A percentile compares a stretch with the other conserved stretches of the same genome.
These are phyloP conservation scores for Hydrophis major DNA, from an alignment of 2,797 vertebrate genomes.

Conservation along the genomic window DNA sequence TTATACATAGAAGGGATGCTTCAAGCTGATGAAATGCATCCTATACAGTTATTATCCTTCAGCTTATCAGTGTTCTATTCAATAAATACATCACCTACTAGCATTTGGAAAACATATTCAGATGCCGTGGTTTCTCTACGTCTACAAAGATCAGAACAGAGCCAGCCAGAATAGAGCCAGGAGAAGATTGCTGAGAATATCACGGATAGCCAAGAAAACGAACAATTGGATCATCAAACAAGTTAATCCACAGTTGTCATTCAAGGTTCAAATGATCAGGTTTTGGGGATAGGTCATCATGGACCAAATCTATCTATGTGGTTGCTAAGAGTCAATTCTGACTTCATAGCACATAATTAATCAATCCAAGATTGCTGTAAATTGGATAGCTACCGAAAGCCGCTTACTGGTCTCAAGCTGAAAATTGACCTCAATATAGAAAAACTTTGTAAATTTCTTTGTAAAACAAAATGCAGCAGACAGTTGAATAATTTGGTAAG, in stretches of 20 bases:
- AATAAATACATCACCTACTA: neutral
- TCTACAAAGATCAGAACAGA: neutral
- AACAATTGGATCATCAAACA: neutral
- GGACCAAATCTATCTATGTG: neutral
- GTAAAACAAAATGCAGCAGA: neutral
- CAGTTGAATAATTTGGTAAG: neutral
- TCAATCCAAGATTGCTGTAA: neutral
- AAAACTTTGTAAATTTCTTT: neutral
- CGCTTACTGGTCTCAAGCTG: neutral
- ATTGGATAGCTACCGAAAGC: neutral
- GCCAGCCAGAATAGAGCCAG: neutral
- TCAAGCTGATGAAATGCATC: conserved; percentile 8
- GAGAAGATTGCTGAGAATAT: neutral
- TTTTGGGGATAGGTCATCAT: neutral
- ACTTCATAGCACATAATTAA: neutral
- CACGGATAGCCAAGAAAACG: neutral
- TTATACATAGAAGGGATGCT: conserved; percentile 33
- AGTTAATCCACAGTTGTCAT: neutral
- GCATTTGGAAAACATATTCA: neutral
- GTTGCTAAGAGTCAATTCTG: neutral
- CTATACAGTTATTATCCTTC: conserved; percentile 31
- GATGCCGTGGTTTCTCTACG: neutral
- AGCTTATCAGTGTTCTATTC: conserved; percentile 13
- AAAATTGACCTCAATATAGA: neutral
- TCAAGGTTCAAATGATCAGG: neutral